A percentile compares a stretch with the other conserved stretches of the same genome.
Conservation (phyloP, 2,888 invertebrate species). For the Drosophila picticornis region DNA sequence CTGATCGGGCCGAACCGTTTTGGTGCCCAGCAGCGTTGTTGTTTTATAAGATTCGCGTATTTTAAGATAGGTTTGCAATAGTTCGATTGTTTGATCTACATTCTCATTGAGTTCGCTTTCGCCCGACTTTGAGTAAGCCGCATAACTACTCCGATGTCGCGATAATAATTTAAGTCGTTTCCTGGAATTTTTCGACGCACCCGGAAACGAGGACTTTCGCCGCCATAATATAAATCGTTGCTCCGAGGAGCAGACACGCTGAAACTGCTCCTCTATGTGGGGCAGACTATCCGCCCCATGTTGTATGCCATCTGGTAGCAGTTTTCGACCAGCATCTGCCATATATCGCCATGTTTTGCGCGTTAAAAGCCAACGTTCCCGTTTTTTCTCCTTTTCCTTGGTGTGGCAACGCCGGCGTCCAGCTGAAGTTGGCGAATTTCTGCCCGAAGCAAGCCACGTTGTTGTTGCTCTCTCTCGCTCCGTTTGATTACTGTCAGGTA, state of each 20-base stretch:
- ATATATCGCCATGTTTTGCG: conserved; percentile 96
- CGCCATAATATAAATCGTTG: conserved; percentile 91
- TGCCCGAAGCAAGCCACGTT: not conserved
- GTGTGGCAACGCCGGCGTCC: conserved; percentile 44
- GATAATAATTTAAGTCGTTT: conserved; percentile 67
- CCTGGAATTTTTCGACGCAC: conserved; percentile 65
- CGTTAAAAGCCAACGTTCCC: conserved; percentile 94
- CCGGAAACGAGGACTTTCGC: conserved; percentile 92
- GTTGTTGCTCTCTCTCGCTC: not conserved
- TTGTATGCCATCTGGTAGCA: conserved; percentile 92
- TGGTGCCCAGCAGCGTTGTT: conserved; percentile 76
- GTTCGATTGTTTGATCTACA: conserved; percentile 75
- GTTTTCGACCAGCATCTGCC: conserved; percentile 94
- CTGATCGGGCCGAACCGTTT: conserved; percentile 82
- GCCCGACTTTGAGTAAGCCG: conserved; percentile 1
- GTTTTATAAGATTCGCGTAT: conserved; percentile 78
- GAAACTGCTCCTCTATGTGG: conserved; percentile 93
- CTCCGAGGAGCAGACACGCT: conserved; percentile 92
- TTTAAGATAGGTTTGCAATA: conserved; percentile 76
- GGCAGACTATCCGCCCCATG: conserved; percentile 91
- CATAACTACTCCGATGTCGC: conserved; percentile 36
- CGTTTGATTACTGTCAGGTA: conserved; percentile 4
- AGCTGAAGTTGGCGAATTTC: conserved; percentile 20
- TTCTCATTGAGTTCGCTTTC: conserved; percentile 46
- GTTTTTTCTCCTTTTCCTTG: conserved; percentile 76